A percentile compares a stretch with the other conserved stretches of the same genome.
phyloP scores from a whole-genome alignment of 2,113 vertebrate species.

The Opisthocomus hoazin region DNA sequence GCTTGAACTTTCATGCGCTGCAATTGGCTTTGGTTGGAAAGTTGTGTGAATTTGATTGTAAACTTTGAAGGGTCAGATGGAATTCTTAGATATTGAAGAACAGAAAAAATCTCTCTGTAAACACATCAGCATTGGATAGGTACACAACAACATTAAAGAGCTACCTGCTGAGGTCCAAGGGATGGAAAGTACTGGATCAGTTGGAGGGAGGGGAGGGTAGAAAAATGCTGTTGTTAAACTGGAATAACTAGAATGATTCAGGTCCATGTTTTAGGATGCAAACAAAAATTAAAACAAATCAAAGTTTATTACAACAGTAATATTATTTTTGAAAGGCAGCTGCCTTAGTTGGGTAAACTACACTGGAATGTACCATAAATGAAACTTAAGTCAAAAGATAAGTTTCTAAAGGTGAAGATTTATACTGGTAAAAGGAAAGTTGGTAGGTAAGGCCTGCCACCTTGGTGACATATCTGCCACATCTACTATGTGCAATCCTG shows the following conservation, averaged over 20 bases:
- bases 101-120: neutral
- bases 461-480: neutral
- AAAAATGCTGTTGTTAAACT: neutral
- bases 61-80: neutral
- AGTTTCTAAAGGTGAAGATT: neutral
- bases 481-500: neutral
- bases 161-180: neutral
- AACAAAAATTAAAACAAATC: neutral
- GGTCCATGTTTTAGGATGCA: neutral
- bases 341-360: neutral
- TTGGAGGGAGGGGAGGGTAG: neutral
- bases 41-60: neutral
- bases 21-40: neutral
- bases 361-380: neutral
- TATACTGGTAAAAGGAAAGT: fast-evolving
- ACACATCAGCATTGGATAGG: neutral
- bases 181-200: neutral
- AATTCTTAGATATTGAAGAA: neutral
- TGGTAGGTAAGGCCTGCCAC: neutral
- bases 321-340: neutral
- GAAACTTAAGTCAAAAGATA: neutral
- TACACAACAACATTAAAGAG: neutral
- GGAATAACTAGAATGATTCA: neutral
- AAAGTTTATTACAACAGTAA: neutral
- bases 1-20: neutral